Conservation (phyloP, 2,888 invertebrate species). For the Aspidapion aeneum region DNA sequence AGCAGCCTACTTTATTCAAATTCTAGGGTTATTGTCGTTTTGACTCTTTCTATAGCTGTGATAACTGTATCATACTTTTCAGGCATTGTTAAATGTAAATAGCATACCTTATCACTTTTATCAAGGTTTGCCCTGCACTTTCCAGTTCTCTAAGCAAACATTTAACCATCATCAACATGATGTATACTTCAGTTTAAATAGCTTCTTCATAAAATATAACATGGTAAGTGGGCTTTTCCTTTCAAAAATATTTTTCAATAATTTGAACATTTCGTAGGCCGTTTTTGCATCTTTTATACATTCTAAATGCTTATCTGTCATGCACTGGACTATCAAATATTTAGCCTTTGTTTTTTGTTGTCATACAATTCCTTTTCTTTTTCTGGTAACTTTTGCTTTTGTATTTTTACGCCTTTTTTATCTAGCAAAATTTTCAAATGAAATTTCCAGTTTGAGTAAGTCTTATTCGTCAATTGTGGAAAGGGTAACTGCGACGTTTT, state of each 20-base stretch:
- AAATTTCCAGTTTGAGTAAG: background rate
- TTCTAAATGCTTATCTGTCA: slow-evolving; percentile 14
- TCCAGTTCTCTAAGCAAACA: background rate
- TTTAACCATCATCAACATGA: background rate
- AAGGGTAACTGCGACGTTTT: background rate
- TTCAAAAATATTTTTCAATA: slow-evolving; percentile 13
- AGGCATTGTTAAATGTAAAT: slow-evolving; percentile 6
- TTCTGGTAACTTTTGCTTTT: background rate
- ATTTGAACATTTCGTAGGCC: slow-evolving; percentile 7
- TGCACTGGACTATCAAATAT: slow-evolving; percentile 10
- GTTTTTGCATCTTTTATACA: slow-evolving; percentile 13
- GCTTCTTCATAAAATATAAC: slow-evolving; percentile 9
- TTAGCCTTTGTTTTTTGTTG: background rate
- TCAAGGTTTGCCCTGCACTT: background rate
- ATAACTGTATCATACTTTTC: background rate
- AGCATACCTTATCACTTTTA: slow-evolving; percentile 4
- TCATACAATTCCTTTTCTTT: background rate
- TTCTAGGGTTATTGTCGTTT: background rate
- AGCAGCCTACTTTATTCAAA: background rate
- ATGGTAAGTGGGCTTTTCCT: slow-evolving; percentile 7
- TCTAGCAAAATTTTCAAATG: background rate
- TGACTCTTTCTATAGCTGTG: background rate
- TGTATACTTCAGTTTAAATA: slow-evolving; percentile 10
- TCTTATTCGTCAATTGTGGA: background rate
- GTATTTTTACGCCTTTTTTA: background rate